A percentile compares a stretch with the other conserved stretches of the same genome.
Evolutionary conservation across 2,113 vertebrate genomes (phyloP).

Genomic region (Leptosomus discolor): DNA sequence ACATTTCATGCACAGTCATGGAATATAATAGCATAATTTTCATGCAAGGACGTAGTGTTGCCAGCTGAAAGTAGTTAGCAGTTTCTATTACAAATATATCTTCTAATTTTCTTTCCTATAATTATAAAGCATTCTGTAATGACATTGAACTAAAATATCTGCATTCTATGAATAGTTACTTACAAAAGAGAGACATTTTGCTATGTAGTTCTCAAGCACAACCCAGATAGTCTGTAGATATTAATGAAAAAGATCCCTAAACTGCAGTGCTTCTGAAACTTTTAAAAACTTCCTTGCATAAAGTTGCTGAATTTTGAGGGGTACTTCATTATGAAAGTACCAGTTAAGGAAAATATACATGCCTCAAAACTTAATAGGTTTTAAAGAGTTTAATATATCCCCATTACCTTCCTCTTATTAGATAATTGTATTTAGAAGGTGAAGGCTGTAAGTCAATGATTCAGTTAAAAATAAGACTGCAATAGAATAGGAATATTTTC

Average conservation of each 20-base stretch:
- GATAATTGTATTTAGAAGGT: background rate
- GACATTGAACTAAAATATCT: slow-evolving; percentile 68
- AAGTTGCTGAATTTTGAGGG: background rate
- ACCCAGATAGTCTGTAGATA: background rate
- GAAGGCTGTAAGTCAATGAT: background rate
- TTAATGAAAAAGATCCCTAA: background rate
- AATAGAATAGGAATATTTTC: background rate
- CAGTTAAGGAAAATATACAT: background rate
- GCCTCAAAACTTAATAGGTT: background rate
- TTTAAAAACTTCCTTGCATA: background rate
- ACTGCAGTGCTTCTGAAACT: background rate
- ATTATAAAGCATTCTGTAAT: slow-evolving; percentile 68
- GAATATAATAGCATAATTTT: slow-evolving; percentile 72
- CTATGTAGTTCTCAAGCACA: background rate
- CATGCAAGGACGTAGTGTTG: slow-evolving; percentile 69
- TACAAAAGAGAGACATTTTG: slow-evolving; percentile 30
- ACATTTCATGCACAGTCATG: slow-evolving; percentile 56
- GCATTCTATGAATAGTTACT: slow-evolving; percentile 48
- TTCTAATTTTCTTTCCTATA: slow-evolving; percentile 70
- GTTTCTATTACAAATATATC: slow-evolving; percentile 75
- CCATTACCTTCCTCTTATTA: background rate
- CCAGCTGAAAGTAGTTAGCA: slow-evolving; percentile 77
- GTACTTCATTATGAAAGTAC: background rate
- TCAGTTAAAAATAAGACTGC: background rate
- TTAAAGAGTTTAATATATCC: background rate